These are phyloP conservation scores for Phoxinus phoxinus DNA, from an alignment of 2,113 vertebrate genomes.

Conservation along the genomic window DNA sequence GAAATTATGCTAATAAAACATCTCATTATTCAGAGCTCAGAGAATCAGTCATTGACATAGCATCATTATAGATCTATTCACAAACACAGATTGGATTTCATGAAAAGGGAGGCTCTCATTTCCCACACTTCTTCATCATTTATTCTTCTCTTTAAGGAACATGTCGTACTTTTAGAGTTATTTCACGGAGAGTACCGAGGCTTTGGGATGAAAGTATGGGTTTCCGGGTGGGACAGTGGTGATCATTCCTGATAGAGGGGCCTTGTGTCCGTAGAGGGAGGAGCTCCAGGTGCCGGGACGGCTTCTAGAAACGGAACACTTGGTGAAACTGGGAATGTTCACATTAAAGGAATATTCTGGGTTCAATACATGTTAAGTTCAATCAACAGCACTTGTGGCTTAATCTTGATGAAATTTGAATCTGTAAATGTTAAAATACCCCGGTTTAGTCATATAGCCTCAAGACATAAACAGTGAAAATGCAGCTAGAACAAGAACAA, in stretches of 20 bases:
- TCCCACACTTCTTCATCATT: constrained; percentile 67
- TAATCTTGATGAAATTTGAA: neutral
- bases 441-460: neutral
- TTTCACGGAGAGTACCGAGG: constrained; percentile 50
- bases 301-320: constrained; percentile 48
- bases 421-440: neutral
- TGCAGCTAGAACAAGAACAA: neutral
- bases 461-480: neutral
- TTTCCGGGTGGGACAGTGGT: constrained; percentile 62
- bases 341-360: neutral
- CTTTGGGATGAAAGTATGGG: constrained; percentile 58
- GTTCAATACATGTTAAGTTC: neutral
- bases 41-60: constrained; percentile 73
- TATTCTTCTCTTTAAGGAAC: constrained; percentile 47
- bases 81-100: constrained; percentile 73
- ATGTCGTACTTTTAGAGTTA: neutral
- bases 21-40: constrained; percentile 74
- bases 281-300: neutral
- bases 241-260: constrained; percentile 64
- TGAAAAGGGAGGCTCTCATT: constrained; percentile 63
- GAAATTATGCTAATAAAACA: constrained; percentile 78
- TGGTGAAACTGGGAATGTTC: neutral
- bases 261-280: constrained; percentile 46
- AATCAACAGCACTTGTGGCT: neutral
- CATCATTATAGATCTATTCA: constrained; percentile 74